These are phyloP conservation scores for Bolborhynchus lineola DNA, from an alignment of 2,113 vertebrate species.

Conservation along the genomic window DNA sequence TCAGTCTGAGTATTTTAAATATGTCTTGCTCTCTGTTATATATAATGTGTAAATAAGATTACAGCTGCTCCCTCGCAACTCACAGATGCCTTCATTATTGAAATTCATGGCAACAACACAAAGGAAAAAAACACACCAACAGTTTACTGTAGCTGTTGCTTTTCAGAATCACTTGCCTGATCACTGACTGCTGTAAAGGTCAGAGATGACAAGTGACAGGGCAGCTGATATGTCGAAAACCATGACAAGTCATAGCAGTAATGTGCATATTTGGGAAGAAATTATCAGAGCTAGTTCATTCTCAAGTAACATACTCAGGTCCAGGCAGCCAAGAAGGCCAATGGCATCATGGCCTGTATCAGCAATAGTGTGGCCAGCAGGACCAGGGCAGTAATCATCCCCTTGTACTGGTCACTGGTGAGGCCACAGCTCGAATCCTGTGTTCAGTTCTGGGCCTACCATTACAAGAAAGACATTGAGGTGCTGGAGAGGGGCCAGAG, in stretches of 20 bases:
- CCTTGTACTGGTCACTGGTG: background rate
- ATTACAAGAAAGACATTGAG: background rate
- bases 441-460: background rate
- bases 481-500: background rate
- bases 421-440: background rate
- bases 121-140: background rate
- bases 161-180: background rate
- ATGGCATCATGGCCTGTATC: background rate
- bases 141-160: background rate
- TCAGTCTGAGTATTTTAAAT: background rate
- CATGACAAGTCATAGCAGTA: background rate
- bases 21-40: background rate
- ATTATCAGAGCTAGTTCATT: background rate
- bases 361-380: background rate
- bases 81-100: slow-evolving; percentile 37
- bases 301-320: background rate
- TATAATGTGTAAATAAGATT: background rate
- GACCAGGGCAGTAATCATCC: background rate
- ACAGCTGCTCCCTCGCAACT: slow-evolving; percentile 37
- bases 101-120: slow-evolving; percentile 45
- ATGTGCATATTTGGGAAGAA: background rate
- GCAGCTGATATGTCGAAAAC: background rate
- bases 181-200: background rate
- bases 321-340: background rate
- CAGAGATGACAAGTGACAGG: background rate